A percentile compares a stretch with the other conserved stretches of the same genome.
Evolutionary conservation across 2,888 invertebrate species (phyloP).

Genomic region (Drosophila prostipennis): DNA sequence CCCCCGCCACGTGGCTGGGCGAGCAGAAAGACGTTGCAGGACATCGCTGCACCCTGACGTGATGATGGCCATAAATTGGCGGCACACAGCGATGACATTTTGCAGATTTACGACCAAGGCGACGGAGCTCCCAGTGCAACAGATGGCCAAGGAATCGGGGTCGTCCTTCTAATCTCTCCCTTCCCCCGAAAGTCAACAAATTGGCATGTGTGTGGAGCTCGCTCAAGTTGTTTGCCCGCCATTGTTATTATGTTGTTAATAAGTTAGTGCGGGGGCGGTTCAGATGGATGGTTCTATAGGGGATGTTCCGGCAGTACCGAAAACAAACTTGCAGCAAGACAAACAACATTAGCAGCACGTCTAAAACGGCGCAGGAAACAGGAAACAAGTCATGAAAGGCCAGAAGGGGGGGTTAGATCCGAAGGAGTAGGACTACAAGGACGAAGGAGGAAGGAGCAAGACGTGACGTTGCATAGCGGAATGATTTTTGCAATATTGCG

Average conservation of each 20-base stretch:
- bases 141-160: conserved; percentile 35
- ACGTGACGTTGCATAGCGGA: conserved; percentile 30
- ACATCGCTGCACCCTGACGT: conserved; percentile 46
- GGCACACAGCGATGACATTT: conserved; percentile 52
- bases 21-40: neutral
- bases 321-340: conserved; percentile 42
- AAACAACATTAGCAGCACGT: conserved; percentile 36
- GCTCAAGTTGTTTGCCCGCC: conserved; percentile 40
- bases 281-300: conserved; percentile 25
- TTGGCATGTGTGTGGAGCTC: conserved; percentile 43
- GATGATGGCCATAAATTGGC: conserved; percentile 61
- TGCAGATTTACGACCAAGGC: conserved; percentile 57
- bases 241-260: conserved; percentile 64
- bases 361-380: conserved; percentile 44
- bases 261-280: conserved; percentile 52
- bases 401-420: conserved; percentile 14
- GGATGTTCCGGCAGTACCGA: conserved; percentile 31
- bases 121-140: conserved; percentile 51
- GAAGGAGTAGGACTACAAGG: too few relatives aligned
- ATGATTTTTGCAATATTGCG: conserved; percentile 22
- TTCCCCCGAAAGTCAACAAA: conserved; percentile 45
- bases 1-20: too few relatives aligned
- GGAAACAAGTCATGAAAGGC: conserved; percentile 58
- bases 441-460: neutral
- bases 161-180: too few relatives aligned